These are phyloP conservation scores for Galaxias olidus DNA, from an alignment of 2,797 vertebrate species.

Conservation along the genomic window DNA sequence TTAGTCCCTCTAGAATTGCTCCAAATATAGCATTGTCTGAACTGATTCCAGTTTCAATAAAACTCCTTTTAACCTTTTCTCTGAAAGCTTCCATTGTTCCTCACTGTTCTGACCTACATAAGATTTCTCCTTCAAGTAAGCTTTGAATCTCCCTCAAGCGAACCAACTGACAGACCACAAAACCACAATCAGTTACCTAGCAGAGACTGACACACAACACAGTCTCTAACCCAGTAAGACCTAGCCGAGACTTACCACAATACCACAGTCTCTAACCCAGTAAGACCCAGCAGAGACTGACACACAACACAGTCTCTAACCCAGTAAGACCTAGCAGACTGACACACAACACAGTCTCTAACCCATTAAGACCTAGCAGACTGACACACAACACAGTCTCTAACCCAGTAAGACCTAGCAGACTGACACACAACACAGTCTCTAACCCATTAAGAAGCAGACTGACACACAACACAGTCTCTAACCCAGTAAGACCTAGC, in stretches of 20 bases:
- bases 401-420: not conserved
- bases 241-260: not conserved
- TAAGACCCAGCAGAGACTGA: constrained; percentile 1
- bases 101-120: too few species aligned
- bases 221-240: not conserved
- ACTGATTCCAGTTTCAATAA: too few species aligned
- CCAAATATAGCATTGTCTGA: too few species aligned
- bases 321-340: not conserved
- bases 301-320: not conserved
- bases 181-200: too few species aligned
- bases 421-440: not conserved
- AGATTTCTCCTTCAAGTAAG: too few species aligned
- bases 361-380: too few species aligned
- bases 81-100: too few species aligned
- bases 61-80: too few species aligned
- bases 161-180: too few species aligned
- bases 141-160: too few species aligned
- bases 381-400: not conserved
- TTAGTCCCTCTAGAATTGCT: too few species aligned
- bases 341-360: too few species aligned
- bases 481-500: not conserved
- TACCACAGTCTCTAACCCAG: not conserved
- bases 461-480: constrained; percentile 8
- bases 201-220: not conserved
- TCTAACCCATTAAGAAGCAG: not conserved